These are phyloP conservation scores for Ditylenchus weischeri DNA, from an alignment of 2,888 invertebrate species.

Conservation along the genomic window DNA sequence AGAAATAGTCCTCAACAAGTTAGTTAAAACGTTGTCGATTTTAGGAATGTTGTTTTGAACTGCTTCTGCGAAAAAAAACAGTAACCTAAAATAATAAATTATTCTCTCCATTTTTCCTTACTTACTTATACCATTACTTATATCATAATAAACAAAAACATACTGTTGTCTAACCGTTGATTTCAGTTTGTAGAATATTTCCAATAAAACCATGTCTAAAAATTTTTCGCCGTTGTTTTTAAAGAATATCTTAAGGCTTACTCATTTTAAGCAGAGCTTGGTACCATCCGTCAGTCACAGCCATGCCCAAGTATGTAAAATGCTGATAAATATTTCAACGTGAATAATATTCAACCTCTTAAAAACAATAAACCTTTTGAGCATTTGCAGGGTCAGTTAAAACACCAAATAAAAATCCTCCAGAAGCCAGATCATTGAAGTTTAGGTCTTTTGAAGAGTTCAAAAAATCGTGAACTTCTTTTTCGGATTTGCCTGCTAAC, in stretches of 20 bases:
- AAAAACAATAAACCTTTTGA: slow-evolving; percentile 21
- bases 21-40: slow-evolving; percentile 44
- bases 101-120: too few species aligned
- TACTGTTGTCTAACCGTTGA: slow-evolving; percentile 23
- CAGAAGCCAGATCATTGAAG: slow-evolving; percentile 18
- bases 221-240: background rate
- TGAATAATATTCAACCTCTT: background rate
- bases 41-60: slow-evolving; percentile 38
- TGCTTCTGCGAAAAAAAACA: slow-evolving; percentile 39
- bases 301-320: slow-evolving; percentile 15
- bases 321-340: slow-evolving; percentile 10
- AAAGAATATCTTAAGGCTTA: background rate
- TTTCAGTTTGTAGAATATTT: slow-evolving; percentile 25
- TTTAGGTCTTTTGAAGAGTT: slow-evolving; percentile 3
- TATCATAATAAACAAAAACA: too few species aligned
- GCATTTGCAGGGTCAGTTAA: slow-evolving; percentile 24
- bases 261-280: slow-evolving; percentile 14
- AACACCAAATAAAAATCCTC: slow-evolving; percentile 27
- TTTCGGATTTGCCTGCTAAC: slow-evolving; percentile 17
- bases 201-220: slow-evolving; percentile 29
- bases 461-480: slow-evolving; percentile 21
- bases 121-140: too few species aligned
- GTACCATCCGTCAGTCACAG: slow-evolving; percentile 25
- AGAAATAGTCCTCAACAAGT: slow-evolving; percentile 34
- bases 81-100: too few species aligned